Evolutionary conservation across 2,797 vertebrate genomes (phyloP).

Genomic region (Lepilemur ruficaudatus): DNA sequence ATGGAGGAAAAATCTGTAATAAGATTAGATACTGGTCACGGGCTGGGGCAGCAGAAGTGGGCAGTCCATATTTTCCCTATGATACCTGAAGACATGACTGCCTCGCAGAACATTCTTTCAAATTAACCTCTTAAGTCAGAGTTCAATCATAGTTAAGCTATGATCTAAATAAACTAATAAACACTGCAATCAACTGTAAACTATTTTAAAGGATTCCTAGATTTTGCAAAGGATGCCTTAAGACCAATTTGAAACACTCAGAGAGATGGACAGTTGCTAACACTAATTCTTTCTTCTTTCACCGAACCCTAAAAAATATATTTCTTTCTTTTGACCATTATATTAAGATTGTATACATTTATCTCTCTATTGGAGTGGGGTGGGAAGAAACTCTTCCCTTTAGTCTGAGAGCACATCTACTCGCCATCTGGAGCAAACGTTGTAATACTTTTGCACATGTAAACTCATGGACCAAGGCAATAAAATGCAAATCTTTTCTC

Average conservation of each 20-base stretch:
- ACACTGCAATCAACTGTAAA: background rate
- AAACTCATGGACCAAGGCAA: background rate
- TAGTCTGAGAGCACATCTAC: background rate
- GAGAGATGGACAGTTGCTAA: background rate
- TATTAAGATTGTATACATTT: background rate
- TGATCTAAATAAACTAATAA: background rate
- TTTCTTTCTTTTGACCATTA: background rate
- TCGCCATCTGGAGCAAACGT: background rate
- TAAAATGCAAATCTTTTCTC: background rate
- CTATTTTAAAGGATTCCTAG: background rate
- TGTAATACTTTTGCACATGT: background rate
- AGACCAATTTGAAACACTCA: background rate
- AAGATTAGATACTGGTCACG: background rate
- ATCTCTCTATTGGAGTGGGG: background rate
- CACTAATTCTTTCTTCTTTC: background rate
- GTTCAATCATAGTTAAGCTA: background rate
- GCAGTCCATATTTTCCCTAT: background rate
- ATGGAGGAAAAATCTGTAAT: background rate
- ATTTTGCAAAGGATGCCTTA: background rate
- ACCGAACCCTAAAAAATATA: background rate
- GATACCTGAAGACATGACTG: background rate
- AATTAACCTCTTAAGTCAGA: background rate
- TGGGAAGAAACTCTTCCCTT: background rate
- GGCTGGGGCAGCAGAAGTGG: background rate
- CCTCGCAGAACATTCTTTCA: background rate